Conservation (phyloP, 2,888 invertebrate genomes). For the Platycheirus albimanus region DNA sequence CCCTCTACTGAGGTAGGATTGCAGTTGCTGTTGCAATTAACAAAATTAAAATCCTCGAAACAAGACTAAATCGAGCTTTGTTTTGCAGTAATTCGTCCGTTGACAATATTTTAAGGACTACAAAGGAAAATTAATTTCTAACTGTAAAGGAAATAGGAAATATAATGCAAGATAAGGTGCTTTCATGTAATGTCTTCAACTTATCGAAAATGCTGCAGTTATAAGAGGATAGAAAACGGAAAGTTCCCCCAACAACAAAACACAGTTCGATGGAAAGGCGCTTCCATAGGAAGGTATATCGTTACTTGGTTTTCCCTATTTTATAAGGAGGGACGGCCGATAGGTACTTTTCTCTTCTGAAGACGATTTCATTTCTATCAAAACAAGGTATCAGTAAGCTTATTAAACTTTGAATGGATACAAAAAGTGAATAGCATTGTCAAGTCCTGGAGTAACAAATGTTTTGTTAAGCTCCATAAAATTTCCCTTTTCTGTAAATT, state of each 20-base stretch:
- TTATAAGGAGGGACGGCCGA: not conserved
- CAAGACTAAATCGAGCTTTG: conserved; percentile 35
- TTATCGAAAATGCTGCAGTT: conserved; percentile 32
- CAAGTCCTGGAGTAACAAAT: conserved; percentile 58
- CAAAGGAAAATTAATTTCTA: conserved; percentile 69
- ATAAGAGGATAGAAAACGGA: conserved; percentile 53
- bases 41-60: conserved; percentile 54
- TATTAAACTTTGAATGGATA: conserved; percentile 70
- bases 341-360: not conserved
- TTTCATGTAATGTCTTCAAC: conserved; percentile 43
- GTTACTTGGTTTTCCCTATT: too few species aligned
- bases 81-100: conserved; percentile 17
- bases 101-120: conserved; percentile 41
- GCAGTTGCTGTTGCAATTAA: conserved; percentile 65
- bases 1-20: not conserved
- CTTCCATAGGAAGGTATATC: too few species aligned
- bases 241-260: conserved; percentile 40
- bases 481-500: conserved; percentile 50
- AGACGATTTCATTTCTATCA: conserved; percentile 64
- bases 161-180: conserved; percentile 67
- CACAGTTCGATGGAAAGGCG: conserved; percentile 36
- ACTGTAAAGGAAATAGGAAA: conserved; percentile 62
- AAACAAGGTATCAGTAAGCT: conserved; percentile 72
- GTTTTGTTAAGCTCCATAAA: conserved; percentile 72
- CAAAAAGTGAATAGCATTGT: conserved; percentile 66